Evolutionary conservation across 2,888 invertebrate species (phyloP), one percentile per base, ranked within the genome.

Genomic region (Cephus sareptanus): DNA sequence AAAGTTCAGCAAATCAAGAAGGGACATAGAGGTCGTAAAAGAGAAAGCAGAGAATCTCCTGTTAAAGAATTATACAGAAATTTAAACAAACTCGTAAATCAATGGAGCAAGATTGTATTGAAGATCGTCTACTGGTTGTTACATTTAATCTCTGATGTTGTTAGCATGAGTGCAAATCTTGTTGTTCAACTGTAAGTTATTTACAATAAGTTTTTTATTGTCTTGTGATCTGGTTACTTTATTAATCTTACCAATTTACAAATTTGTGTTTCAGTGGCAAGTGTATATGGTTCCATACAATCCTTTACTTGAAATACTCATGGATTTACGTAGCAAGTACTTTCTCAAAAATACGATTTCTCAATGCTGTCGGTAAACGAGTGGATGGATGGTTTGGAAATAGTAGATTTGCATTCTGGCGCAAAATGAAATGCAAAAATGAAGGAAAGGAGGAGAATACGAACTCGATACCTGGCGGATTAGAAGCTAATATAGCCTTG

Each of bases 141-240:
- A 82, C 95, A 95, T 92, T 92, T 97, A 85, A 93, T 97, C 34
- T 96, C 95, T 35, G 97, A 97, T 90, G 96, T 97, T 84, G 94
- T 95, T 84, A 95, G 95, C 79, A 95, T 97, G 93, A 97, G 96
- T 89, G 92, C 94, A 69, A 95, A 95, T 90, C 93, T 96, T 80
- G 93, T 94, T 77, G 93, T 95, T 91, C 95, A 96, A 89, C 92
- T 95, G 96, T 95, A 92, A 95, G 95, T 94, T 85, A 80, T 76
- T 56, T 56, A 71, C 56, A 68, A 30, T 34, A 33, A 77, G 70
- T 75, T 78, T 69, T 69, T 80, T 15, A 9, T 56, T 56, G 23
- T 9, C 56, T 23, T 56, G 9, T 9, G 0, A 56, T 56, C 1
- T 2, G 23, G 23, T 56, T 56, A 56, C 15, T 40, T 40, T 15